These are phyloP conservation scores for Camelus dromedarius DNA, from an alignment of 2,113 vertebrate genomes.

Conservation along the genomic window DNA sequence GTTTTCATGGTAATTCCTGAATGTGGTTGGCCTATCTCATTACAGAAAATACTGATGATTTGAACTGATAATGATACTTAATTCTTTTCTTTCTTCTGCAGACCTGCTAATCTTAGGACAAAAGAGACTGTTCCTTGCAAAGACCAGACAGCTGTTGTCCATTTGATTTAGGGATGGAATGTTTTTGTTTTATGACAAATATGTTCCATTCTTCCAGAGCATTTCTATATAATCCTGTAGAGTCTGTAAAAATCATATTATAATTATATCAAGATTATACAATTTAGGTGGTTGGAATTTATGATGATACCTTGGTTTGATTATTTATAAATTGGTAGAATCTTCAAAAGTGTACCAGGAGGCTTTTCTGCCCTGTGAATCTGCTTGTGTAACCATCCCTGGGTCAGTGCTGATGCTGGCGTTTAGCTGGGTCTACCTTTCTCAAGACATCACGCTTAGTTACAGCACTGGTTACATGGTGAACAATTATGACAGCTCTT, in stretches of 20 bases:
- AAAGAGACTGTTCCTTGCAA: conserved; percentile 75
- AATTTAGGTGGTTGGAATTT: conserved; percentile 21
- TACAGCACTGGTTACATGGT: too few relatives aligned
- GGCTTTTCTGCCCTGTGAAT: neutral
- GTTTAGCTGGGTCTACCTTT: neutral
- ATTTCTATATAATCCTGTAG: conserved; percentile 27
- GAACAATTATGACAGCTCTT: neutral
- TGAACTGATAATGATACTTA: conserved; percentile 66
- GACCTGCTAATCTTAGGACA: conserved; percentile 71
- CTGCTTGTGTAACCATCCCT: neutral
- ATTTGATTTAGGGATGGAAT: conserved; percentile 67
- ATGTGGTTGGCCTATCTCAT: conserved; percentile 71
- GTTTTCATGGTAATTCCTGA: conserved; percentile 82
- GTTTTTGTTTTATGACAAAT: conserved; percentile 64
- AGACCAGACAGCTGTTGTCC: conserved; percentile 62
- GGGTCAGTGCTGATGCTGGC: neutral
- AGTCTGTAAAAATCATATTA: conserved; percentile 10
- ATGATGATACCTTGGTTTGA: neutral
- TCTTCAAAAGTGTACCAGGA: neutral
- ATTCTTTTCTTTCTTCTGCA: conserved; percentile 70
- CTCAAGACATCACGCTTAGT: neutral
- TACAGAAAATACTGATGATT: conserved; percentile 67
- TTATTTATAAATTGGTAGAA: conserved; percentile 32
- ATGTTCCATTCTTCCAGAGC: neutral
- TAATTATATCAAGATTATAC: conserved; percentile 49